These are phyloP conservation scores for Malthinus flaveolus DNA, from an alignment of 2,888 invertebrate genomes.

Conservation along the genomic window DNA sequence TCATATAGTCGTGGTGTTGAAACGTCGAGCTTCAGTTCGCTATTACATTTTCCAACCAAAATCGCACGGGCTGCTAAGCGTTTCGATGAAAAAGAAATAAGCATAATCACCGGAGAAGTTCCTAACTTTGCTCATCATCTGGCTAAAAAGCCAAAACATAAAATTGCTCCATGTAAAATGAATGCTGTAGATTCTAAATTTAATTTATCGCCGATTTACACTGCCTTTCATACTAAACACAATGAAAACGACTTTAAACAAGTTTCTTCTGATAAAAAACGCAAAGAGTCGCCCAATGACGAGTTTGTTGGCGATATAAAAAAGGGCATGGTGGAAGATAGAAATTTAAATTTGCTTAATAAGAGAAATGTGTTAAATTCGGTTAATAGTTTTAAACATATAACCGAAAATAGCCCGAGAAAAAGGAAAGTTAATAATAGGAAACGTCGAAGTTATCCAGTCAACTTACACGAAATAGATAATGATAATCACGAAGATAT, in stretches of 20 bases:
- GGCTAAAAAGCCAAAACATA: conserved; percentile 1
- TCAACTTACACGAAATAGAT: not conserved
- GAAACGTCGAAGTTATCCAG: not conserved
- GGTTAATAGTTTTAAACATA: conserved; percentile 4
- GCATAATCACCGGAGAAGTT: not conserved
- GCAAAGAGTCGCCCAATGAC: not conserved
- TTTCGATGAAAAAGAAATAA: not conserved
- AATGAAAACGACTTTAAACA: conserved; percentile 13
- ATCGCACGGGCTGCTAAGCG: not conserved
- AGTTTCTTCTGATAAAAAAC: not conserved
- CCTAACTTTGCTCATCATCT: conserved; percentile 3
- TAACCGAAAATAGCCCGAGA: conserved; percentile 1
- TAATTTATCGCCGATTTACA: conserved; percentile 1
- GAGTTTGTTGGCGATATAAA: conserved; percentile 4
- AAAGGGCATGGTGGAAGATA: not conserved
- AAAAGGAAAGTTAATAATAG: not conserved
- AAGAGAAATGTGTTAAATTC: not conserved
- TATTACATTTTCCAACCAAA: not conserved
- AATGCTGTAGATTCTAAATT: not conserved
- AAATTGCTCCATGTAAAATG: not conserved
- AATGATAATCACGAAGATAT: not conserved
- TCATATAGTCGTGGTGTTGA: not conserved
- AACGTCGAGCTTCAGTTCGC: not conserved
- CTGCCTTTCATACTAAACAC: conserved; percentile 8
- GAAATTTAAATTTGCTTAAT: no score